phyloP scores from a whole-genome alignment of 2,113 vertebrate genomes.

The Bufo bufo region DNA sequence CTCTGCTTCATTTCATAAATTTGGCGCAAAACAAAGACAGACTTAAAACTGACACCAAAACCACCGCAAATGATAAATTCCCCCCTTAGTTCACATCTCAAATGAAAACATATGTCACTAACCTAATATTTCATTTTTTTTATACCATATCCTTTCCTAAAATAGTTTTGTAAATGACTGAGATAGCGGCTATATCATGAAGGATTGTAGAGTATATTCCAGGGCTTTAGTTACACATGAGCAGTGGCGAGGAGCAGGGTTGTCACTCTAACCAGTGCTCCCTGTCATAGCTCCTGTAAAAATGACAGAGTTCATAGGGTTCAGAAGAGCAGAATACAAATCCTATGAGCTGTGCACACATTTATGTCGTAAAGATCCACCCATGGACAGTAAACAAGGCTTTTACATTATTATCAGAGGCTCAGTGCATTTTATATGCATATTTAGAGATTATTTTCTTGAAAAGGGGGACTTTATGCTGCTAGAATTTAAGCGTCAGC shows the following conservation, averaged over 20 bases:
- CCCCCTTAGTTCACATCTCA: too few species aligned
- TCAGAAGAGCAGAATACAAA: background rate
- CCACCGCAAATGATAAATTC: too few species aligned
- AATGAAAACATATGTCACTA: too few species aligned
- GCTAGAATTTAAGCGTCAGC: too few species aligned
- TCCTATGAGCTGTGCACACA: background rate
- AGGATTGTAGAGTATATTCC: background rate
- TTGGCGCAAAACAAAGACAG: too few species aligned
- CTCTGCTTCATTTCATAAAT: too few species aligned
- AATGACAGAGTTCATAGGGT: background rate
- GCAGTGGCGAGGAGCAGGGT: background rate
- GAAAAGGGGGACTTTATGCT: background rate
- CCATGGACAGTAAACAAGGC: background rate
- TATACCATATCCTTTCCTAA: background rate
- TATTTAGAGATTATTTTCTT: background rate
- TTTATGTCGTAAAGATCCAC: background rate
- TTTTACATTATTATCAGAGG: background rate
- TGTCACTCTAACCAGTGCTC: conserved; percentile 1
- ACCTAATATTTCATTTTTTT: background rate
- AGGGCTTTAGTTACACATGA: background rate
- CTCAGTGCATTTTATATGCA: background rate
- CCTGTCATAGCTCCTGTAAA: background rate
- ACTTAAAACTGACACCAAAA: too few species aligned
- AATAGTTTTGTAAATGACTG: background rate
- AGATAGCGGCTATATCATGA: background rate